Evolutionary conservation across 92 coral and sea anemone species (phyloP).

Genomic region (Porites evermanni): DNA sequence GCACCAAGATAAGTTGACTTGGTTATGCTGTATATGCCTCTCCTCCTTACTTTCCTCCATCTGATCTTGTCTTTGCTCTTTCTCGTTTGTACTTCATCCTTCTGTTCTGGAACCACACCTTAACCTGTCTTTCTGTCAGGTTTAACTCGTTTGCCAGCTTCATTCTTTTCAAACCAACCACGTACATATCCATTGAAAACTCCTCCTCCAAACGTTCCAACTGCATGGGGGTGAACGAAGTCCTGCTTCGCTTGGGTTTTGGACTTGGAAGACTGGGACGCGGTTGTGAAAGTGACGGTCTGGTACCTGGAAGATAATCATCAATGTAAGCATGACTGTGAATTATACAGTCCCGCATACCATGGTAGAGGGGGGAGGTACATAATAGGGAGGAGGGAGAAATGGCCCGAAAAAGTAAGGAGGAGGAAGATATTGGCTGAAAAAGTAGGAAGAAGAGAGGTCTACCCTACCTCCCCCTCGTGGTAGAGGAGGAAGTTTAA

Average conservation of each 20-base stretch:
- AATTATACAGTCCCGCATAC: too few species aligned
- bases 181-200: slow-evolving; percentile 92
- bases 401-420: too few species aligned
- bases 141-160: slow-evolving; percentile 89
- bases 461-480: too few species aligned
- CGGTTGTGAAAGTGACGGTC: slow-evolving; percentile 52
- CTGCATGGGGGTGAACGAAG: slow-evolving; percentile 97
- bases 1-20: too few species aligned
- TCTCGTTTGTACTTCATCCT: slow-evolving; percentile 97
- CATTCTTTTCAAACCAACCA: slow-evolving; percentile 94
- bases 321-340: too few species aligned
- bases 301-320: slow-evolving; percentile 16
- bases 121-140: slow-evolving; percentile 92
- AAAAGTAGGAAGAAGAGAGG: too few species aligned
- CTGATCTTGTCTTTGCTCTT: slow-evolving; percentile 68
- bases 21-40: too few species aligned
- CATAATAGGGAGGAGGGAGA: too few species aligned
- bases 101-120: slow-evolving; percentile 98
- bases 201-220: slow-evolving; percentile 93
- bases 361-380: too few species aligned
- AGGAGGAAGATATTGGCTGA: too few species aligned
- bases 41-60: slow-evolving; percentile 24
- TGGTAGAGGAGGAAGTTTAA: too few species aligned
- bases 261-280: slow-evolving; percentile 77
- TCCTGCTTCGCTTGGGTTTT: slow-evolving; percentile 91